Base-by-base conservation (phyloP, 1,140 invertebrate genomes). In the Drosophila pandora region DNA sequence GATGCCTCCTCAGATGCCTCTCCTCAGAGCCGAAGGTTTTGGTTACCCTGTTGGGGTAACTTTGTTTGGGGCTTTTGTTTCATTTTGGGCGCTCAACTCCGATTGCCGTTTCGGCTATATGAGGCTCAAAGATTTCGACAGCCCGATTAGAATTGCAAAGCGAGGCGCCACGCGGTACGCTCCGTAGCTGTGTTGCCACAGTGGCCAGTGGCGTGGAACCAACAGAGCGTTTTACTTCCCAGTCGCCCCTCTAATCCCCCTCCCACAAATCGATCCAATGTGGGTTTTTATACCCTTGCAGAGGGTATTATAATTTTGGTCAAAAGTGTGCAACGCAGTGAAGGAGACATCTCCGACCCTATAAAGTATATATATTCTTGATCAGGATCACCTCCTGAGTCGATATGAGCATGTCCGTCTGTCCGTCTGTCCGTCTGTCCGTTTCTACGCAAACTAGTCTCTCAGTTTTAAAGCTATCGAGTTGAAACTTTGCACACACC, bases 121-220 rank as follows among this genome's bases (percentile, higher is more conserved):
- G 81, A 85, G 68, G 64, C 81, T 60, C 81, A 70, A 77, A 85
- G 81, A 84, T 85, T 69, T 85, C 39, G 81, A 37, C 57, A 65
- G 43, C 34, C 57, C 50, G 81, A 84, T 77, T 80, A 83, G 79
- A 83, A 79, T 75, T 82, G 55, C 80, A 72, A 65, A 64, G 61
- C 39, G 75, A 43, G 71, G 65, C 65, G 62, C 73, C 65, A 55
- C 43, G 21, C 54, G 70, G 71, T 53, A 57, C 57, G 74, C 37
- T 62, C 50, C 28, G 37, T 53, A 54, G 39, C 17, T 57, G 53
- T 37, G 57, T 45, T 52, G 25, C 25, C 28, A 12, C 28, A 28
- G 54, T 28, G 32, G 43, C 48, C 56, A 80, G 45, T 55, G 34
- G 65, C 23, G 54, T 76, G 76, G 54, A 84, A 83, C 70, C 60